Base-by-base conservation (phyloP, 1,140 invertebrate genomes). In the Piezodorus guildinii region DNA sequence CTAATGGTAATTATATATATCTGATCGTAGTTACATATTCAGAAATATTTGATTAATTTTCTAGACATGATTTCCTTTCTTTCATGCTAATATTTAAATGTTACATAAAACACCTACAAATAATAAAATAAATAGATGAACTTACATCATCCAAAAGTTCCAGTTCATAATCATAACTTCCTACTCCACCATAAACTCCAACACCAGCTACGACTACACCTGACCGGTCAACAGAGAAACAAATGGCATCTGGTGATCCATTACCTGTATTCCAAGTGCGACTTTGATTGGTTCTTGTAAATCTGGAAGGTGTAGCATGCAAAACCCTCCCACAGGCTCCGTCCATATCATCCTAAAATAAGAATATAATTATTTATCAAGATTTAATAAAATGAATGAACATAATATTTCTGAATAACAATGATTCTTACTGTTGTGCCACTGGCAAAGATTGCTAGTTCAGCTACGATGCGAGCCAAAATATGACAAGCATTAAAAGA, bases 241-340 rank as follows among this genome's bases (percentile, higher is more conserved):
- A 91, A 70, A 99, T 93, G 5, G 94, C 94, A 78, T 99, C 96
- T 0, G 94, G 91, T 23, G 91, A 94, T 39, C 94, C 95, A 75
- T 94, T 95, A 3, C 94, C 94, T 2, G 94, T 96, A 71, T 97
- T 96, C 96, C 96, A 98, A 2, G 90, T 90, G 45, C 90, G 82
- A 44, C 85, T 87, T 70, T 88, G 83, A 74, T 93, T 94, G 12
- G 89, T 87, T 61, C 91, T 83, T 9, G 90, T 88, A 73, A 98
- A 98, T 19, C 95, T 81, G 25, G 87, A 91, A 0, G 92, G 91
- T 3, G 93, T 94, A 45, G 86, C 83, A 54, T 93, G 84, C 66
- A 94, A 78, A 46, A 87, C 81, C 45, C 86, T 75, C 1, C 84
- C 83, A 69, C 81, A 83, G 8, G 76, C 77, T 12, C 77, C 77